phyloP scores from a whole-genome alignment of 2,888 invertebrate species.

The Spialia ferax region DNA sequence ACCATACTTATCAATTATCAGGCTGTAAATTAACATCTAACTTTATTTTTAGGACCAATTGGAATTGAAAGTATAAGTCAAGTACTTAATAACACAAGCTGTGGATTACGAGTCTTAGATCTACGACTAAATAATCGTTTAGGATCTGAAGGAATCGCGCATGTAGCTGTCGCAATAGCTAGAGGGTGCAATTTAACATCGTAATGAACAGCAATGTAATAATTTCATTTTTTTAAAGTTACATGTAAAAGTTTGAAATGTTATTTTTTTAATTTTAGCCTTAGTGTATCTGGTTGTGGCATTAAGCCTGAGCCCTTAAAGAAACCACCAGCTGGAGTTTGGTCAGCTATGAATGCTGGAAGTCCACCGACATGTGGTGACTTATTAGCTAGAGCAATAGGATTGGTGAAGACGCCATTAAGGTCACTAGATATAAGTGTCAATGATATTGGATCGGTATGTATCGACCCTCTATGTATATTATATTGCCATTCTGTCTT shows the following conservation, averaged over 20 bases:
- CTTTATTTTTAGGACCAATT: conserved; percentile 59
- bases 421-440: conserved; percentile 80
- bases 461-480: conserved; percentile 37
- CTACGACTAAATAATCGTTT: conserved; percentile 75
- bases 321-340: conserved; percentile 79
- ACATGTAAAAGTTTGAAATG: background rate
- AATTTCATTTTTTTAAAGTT: too few relatives aligned
- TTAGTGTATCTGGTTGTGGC: conserved; percentile 82
- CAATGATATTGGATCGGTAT: conserved; percentile 79
- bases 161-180: conserved; percentile 77
- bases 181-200: conserved; percentile 80
- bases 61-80: conserved; percentile 76
- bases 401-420: conserved; percentile 79
- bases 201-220: conserved; percentile 52
- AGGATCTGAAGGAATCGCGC: conserved; percentile 78
- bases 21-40: too few relatives aligned
- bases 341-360: conserved; percentile 78
- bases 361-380: conserved; percentile 81
- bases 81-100: conserved; percentile 72
- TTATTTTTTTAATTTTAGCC: conserved; percentile 55
- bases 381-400: conserved; percentile 79
- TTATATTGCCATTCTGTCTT: background rate
- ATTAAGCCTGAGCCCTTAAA: conserved; percentile 70
- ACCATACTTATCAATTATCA: too few relatives aligned
- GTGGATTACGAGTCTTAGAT: conserved; percentile 72